A percentile compares a stretch with the other conserved stretches of the same genome.
Conservation (phyloP, 1,140 invertebrate genomes). For the Brachionus rubens region DNA sequence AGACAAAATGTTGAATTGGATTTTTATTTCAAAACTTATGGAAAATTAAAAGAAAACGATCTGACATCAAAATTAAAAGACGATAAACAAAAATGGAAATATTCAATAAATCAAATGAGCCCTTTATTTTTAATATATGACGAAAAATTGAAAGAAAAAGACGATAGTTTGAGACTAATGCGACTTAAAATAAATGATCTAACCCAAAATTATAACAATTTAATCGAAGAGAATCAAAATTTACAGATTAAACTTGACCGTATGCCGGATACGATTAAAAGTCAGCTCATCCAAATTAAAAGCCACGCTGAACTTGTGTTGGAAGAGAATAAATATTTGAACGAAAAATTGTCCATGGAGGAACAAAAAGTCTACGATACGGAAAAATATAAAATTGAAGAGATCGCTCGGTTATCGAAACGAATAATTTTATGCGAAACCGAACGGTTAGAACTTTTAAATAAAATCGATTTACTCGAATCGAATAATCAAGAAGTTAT, state of each 20-base stretch:
- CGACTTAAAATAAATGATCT: slow-evolving; percentile 8
- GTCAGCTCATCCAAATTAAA: slow-evolving; percentile 30
- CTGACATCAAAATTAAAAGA: neutral
- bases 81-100: slow-evolving; percentile 22
- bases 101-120: neutral
- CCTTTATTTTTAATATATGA: slow-evolving; percentile 38
- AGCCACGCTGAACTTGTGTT: slow-evolving; percentile 32
- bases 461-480: slow-evolving; percentile 29
- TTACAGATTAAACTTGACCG: neutral
- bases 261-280: slow-evolving; percentile 36
- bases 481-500: slow-evolving; percentile 34
- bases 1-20: neutral
- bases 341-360: slow-evolving; percentile 25
- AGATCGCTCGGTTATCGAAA: slow-evolving; percentile 7
- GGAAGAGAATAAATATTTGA: slow-evolving; percentile 31
- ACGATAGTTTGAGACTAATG: slow-evolving; percentile 13
- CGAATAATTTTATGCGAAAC: slow-evolving; percentile 10
- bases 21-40: slow-evolving; percentile 3
- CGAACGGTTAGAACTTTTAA: slow-evolving; percentile 7
- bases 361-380: slow-evolving; percentile 22
- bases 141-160: slow-evolving; percentile 32
- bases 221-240: slow-evolving; percentile 35
- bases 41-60: neutral
- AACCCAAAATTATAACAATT: neutral
- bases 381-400: slow-evolving; percentile 26